Percentiles rank a stretch among this genome's conserved stretches.
Evolutionary conservation across 2,797 vertebrate genomes (phyloP).

Genomic region (Anguilla marmorata): DNA sequence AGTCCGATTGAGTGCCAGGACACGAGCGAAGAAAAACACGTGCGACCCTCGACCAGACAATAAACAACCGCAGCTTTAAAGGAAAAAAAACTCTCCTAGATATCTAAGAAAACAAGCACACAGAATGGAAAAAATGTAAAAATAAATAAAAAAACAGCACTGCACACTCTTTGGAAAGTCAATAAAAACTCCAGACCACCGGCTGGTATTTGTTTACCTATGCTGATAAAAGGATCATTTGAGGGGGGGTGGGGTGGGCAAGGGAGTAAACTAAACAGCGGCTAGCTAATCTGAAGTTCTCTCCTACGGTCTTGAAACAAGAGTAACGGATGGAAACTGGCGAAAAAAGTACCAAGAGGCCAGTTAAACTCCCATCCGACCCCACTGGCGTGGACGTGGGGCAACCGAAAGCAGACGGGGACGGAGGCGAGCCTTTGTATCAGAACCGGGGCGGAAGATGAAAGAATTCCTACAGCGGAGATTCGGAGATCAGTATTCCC

Average conservation of each 20-base stretch:
- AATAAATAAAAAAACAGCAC: background rate
- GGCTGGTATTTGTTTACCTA: background rate
- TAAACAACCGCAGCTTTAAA: background rate
- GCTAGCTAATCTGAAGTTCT: slow-evolving; percentile 2
- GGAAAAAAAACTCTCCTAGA: background rate
- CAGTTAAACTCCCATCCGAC: background rate
- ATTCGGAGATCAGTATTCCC: background rate
- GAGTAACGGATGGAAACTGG: background rate
- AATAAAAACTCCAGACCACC: slow-evolving; percentile 17
- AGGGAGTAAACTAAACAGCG: slow-evolving; percentile 6
- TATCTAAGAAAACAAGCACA: background rate
- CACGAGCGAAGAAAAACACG: background rate
- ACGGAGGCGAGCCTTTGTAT: background rate
- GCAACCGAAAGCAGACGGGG: background rate
- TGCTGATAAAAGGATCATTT: background rate
- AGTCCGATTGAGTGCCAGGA: slow-evolving; percentile 51
- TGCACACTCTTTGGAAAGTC: background rate
- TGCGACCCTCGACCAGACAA: slow-evolving; percentile 30
- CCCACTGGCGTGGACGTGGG: background rate
- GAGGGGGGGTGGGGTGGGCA: background rate
- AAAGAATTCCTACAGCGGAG: background rate
- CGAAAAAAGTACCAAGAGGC: background rate
- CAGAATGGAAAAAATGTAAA: background rate
- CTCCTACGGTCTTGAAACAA: background rate
- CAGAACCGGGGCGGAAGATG: background rate